These are phyloP conservation scores for Tiliacea citrago DNA, from an alignment of 2,888 invertebrate species.

Conservation along the genomic window DNA sequence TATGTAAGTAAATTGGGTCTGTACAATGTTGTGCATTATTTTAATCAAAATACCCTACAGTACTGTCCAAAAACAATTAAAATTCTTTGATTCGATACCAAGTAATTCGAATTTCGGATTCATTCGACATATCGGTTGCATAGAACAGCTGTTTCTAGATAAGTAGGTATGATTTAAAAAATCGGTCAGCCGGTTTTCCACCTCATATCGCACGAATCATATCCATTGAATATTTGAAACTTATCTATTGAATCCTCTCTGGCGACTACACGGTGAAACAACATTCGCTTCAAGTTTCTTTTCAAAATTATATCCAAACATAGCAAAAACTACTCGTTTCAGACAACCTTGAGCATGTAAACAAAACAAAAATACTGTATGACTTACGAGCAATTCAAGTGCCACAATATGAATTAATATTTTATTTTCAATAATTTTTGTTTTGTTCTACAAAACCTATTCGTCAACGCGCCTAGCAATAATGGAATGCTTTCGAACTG, in stretches of 20 bases:
- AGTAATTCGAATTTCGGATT: constrained; percentile 4
- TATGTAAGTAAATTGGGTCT: neutral
- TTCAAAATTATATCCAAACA: constrained; percentile 31
- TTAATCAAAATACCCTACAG: neutral
- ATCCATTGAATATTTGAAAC: neutral
- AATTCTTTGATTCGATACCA: neutral
- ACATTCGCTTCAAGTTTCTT: constrained; percentile 6
- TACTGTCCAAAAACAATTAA: neutral
- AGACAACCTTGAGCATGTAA: constrained; percentile 62
- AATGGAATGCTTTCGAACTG: constrained; percentile 39
- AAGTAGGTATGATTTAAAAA: neutral
- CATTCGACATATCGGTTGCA: neutral
- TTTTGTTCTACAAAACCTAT: constrained; percentile 23
- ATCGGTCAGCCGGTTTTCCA: constrained; percentile 15
- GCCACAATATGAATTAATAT: constrained; percentile 21
- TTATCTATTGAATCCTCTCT: constrained; percentile 2
- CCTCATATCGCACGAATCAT: neutral
- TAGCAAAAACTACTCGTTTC: constrained; percentile 38
- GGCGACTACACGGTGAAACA: neutral
- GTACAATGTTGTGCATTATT: neutral
- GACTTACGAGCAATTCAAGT: constrained; percentile 12
- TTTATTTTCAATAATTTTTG: constrained; percentile 23
- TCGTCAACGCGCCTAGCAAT: constrained; percentile 25
- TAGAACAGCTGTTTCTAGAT: neutral
- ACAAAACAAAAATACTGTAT: constrained; percentile 62